phyloP scores from a whole-genome alignment of 2,888 invertebrate genomes.

The Subacronicta megacephala region DNA sequence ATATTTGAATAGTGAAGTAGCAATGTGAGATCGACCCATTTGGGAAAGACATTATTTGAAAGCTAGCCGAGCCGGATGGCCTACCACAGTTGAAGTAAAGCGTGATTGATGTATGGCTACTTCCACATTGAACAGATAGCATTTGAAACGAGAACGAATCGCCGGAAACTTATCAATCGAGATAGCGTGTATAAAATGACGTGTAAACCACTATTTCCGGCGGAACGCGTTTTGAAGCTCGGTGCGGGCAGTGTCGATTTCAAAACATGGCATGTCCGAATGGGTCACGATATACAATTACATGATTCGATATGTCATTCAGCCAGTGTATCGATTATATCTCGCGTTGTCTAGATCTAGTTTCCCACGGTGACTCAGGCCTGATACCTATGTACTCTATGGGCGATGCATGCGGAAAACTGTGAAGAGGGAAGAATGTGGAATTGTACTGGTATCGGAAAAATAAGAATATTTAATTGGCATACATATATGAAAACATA shows the following conservation, averaged over 20 bases:
- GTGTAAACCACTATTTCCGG: conserved; percentile 71
- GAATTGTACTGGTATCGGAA: conserved; percentile 16
- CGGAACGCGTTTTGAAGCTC: conserved; percentile 55
- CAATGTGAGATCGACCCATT: conserved; percentile 16
- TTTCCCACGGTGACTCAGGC: conserved; percentile 67
- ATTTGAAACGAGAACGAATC: conserved; percentile 48
- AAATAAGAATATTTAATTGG: not conserved
- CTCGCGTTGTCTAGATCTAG: conserved; percentile 64
- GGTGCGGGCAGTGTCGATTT: conserved; percentile 57
- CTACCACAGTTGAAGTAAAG: conserved; percentile 24
- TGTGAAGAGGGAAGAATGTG: conserved; percentile 13
- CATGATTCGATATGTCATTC: conserved; percentile 72
- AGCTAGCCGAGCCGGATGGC: conserved; percentile 42
- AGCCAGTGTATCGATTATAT: conserved; percentile 66
- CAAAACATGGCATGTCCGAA: conserved; percentile 64
- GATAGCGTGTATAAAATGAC: conserved; percentile 64
- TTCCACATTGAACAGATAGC: conserved; percentile 55
- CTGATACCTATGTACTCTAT: conserved; percentile 29
- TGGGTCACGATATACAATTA: conserved; percentile 67
- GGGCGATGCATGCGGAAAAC: conserved; percentile 41
- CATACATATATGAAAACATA: not conserved
- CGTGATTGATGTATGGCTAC: conserved; percentile 54
- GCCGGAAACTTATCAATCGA: conserved; percentile 71
- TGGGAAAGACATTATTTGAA: conserved; percentile 28
- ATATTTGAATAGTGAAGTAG: conserved; percentile 33